Conservation (phyloP, 2,797 vertebrate species). For the Semaprochilodus insignis region DNA sequence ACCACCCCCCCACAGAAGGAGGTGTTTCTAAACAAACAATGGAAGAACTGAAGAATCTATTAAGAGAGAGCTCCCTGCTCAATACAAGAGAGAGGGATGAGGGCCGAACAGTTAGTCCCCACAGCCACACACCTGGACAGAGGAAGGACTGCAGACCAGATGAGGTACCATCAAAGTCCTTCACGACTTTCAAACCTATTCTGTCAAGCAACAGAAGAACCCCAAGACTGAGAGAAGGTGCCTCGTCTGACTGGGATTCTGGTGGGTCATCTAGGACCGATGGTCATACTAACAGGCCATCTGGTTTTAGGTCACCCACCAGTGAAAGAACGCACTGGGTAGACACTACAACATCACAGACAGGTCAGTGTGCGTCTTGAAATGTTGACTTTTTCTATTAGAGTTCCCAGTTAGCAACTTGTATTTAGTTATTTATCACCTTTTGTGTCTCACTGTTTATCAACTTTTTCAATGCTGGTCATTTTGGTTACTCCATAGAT, state of each 20-base stretch:
- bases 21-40: conserved; percentile 75
- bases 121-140: conserved; percentile 65
- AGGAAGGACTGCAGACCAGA: conserved; percentile 61
- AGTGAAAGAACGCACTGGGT: conserved; percentile 59
- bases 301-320: conserved; percentile 56
- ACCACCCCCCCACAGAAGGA: conserved; percentile 47
- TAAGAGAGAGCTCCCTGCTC: conserved; percentile 71
- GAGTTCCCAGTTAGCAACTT: not conserved
- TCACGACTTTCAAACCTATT: conserved; percentile 78
- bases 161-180: conserved; percentile 65
- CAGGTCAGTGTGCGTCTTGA: conserved; percentile 68
- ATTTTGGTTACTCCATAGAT: conserved; percentile 71
- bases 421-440: not conserved
- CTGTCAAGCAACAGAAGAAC: conserved; percentile 70
- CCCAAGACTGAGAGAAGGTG: conserved; percentile 59
- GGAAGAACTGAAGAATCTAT: conserved; percentile 78
- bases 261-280: conserved; percentile 69
- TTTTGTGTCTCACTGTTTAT: not conserved
- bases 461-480: not conserved
- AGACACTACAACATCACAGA: conserved; percentile 64
- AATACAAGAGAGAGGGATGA: conserved; percentile 58
- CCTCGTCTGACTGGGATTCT: conserved; percentile 68
- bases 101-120: conserved; percentile 50
- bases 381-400: conserved; percentile 1
- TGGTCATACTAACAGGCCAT: conserved; percentile 67